A percentile compares a stretch with the other conserved stretches of the same genome.
phyloP scores from a whole-genome alignment of 2,888 invertebrate genomes.

The Cremastinae sp. region DNA sequence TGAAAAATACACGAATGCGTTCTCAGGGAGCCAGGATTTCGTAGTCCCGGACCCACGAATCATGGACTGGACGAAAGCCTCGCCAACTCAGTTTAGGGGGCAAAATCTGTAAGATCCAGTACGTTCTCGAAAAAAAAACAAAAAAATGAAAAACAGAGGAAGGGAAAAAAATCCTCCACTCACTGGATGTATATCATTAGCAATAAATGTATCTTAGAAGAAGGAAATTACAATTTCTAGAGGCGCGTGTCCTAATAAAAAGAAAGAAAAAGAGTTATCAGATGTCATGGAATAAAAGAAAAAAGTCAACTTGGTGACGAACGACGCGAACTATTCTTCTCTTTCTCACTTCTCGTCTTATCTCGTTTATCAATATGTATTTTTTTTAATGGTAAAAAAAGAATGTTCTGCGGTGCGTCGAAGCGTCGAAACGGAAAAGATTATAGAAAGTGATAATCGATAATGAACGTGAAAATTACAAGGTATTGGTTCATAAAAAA shows the following conservation, averaged over 20 bases:
- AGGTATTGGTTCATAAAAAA: slow-evolving; percentile 54
- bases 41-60: slow-evolving; percentile 53
- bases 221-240: slow-evolving; percentile 7
- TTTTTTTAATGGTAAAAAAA: slow-evolving; percentile 17
- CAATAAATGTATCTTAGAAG: slow-evolving; percentile 41
- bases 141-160: slow-evolving; percentile 13
- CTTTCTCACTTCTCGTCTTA: slow-evolving; percentile 4
- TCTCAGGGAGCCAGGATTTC: slow-evolving; percentile 48
- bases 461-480: slow-evolving; percentile 35
- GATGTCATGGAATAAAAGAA: slow-evolving; percentile 46
- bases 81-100: background rate
- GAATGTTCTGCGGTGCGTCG: slow-evolving; percentile 45
- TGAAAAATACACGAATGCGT: slow-evolving; percentile 23
- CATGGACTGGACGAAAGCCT: slow-evolving; percentile 48
- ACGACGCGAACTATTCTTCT: background rate
- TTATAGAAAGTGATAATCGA: slow-evolving; percentile 42
- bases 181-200: slow-evolving; percentile 19
- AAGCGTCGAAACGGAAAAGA: slow-evolving; percentile 23
- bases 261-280: slow-evolving; percentile 11
- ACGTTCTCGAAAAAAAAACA: background rate
- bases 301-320: slow-evolving; percentile 22
- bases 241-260: slow-evolving; percentile 25
- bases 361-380: slow-evolving; percentile 10
- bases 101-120: background rate
- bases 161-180: background rate